These are phyloP conservation scores for Triplophysa tibetana DNA, from an alignment of 2,113 vertebrate genomes.

Conservation along the genomic window DNA sequence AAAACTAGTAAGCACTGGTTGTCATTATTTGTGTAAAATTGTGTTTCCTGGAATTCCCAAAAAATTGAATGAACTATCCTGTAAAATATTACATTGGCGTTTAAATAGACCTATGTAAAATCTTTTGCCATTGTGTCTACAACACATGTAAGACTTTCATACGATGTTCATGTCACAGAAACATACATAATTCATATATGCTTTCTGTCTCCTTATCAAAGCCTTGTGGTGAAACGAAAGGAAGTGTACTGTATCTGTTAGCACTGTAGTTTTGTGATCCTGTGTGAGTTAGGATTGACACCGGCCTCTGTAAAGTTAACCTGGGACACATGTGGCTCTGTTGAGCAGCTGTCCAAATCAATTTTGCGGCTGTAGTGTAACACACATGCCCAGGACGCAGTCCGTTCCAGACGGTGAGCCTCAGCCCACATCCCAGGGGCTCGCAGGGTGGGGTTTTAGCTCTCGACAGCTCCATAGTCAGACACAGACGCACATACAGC, in stretches of 20 bases:
- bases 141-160: constrained; percentile 30
- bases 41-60: no score
- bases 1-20: no score
- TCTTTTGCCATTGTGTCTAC: not conserved
- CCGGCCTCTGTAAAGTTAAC: constrained; percentile 32
- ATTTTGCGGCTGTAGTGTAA: constrained; percentile 43
- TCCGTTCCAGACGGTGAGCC: constrained; percentile 27
- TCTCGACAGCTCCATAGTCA: constrained; percentile 21
- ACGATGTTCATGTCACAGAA: not conserved
- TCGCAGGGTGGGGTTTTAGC: constrained; percentile 27
- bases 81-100: not conserved
- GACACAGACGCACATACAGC: not conserved
- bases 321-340: constrained; percentile 38
- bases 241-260: constrained; percentile 22
- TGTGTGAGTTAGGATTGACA: constrained; percentile 31
- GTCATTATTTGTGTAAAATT: no score
- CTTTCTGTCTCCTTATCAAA: not conserved
- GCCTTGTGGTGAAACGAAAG: not conserved
- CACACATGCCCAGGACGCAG: constrained; percentile 31
- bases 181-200: constrained; percentile 28
- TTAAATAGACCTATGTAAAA: not conserved
- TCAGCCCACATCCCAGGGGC: constrained; percentile 23
- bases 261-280: constrained; percentile 8
- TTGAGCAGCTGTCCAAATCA: constrained; percentile 48
- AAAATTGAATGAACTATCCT: no score